Evolutionary conservation across 2,888 invertebrate genomes (phyloP), one percentile per base, ranked within the genome.

Genomic region (Dicranocentrus wangi): DNA sequence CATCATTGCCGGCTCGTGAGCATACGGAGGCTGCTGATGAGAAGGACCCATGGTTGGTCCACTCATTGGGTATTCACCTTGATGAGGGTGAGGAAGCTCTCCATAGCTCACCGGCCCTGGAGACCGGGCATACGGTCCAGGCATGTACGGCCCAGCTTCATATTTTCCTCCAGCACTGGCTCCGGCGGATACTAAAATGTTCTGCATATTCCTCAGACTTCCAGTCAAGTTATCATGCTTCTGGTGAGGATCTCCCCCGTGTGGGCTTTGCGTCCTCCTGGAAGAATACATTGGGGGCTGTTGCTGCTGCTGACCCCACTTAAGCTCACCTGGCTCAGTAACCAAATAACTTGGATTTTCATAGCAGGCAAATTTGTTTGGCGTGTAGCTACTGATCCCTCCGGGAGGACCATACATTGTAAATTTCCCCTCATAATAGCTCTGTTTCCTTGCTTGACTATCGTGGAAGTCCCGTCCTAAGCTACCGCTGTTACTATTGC

Each of bases 201-300:
- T 88, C 53, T 92, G 92, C 88, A 91, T 91, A n/a, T 92, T 92
- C 87, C 91, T 87, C 88, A 92, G 90, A 21, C 92, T 92, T 85
- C 92, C 93, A 0, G 92, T 92, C 1, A 92, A 90, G 39, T 90
- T 90, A 17, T 90, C 90, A 71, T 90, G 90, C 60, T 90, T 90
- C 82, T 89, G 87, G 72, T 88, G 19, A 15, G 21, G 92, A 39
- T 39, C 55, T 19, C 17, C 55, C 15, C 17, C 91, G 88, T 81
- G 60, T 17, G 87, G 87, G 55, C 86, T 85, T 21, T 86, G 87
- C 8, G 85, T 82, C 66, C 85, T 51, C 58, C 79, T 19, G 10
- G 80, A 23, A 28, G 81, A 75, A 69, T 82, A 73, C 76, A 81
- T 76, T 53, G 73, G 81, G 13, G 70, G 82, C 17, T 66, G 51